Evolutionary conservation across 1,140 invertebrate genomes (phyloP), one percentile per base, ranked within the genome.

Genomic region (Muscidifurax raptorellus): DNA sequence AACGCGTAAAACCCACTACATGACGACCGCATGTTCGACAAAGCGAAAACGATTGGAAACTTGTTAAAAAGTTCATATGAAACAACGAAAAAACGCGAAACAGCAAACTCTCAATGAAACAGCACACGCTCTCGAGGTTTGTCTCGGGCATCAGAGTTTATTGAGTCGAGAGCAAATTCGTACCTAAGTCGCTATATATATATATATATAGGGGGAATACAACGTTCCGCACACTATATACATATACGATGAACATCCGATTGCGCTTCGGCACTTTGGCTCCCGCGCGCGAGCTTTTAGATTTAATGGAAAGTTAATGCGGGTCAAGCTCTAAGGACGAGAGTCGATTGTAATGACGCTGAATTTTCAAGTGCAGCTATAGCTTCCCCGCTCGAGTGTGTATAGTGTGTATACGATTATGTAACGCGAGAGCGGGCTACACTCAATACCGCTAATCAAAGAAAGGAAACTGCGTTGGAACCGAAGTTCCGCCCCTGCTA

Each of bases 241-340:
- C 40, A 10, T 40, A 40, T 52, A 18, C 0, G 47, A 52, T 52
- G 13, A 12, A 18, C 15, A 47, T 47, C 15, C 44, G 44, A 47
- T 47, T 47, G 44, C 44, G 44, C 44, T 47, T 47, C 13, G 44
- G 52, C 22, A n/a, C 18, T 59, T 59, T 18, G 67, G 67, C 10
- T 0, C 67, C 3, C 27, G 3, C 1, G 18, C 7, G 2, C 28
- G 12, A 30, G 67, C 25, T 69, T 69, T 69, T 30, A 30, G 67
- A 27, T 69, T 69, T 69, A 69, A 69, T 69, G 25, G 67, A 28
- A 69, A 28, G 67, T 69, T 28, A 30, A 69, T 69, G 67, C 67
- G 67, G 67, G 10, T 69, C 27, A 69, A 28, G 27, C 25, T 28
- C 13, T n/a, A 69, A 28, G 67, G 67, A 30, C 9, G 27, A 25